Conservation (phyloP, 92 coral and sea anemone species). For the Phymanthus crucifer region DNA sequence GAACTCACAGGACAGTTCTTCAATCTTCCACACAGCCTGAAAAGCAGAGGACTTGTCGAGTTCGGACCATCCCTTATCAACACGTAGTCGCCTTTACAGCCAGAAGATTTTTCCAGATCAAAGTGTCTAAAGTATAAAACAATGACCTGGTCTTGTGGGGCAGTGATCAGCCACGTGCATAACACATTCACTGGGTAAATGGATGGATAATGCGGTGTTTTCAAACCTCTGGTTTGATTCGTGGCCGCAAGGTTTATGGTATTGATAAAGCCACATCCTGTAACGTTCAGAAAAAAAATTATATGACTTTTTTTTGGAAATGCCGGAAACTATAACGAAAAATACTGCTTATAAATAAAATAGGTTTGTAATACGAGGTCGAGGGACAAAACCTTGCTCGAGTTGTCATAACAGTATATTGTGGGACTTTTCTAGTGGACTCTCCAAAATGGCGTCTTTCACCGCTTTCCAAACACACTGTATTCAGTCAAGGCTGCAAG, state of each 20-base stretch:
- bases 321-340: no score
- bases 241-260: not conserved
- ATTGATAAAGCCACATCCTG: not conserved
- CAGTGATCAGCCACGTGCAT: conserved; percentile 37
- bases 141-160: conserved; percentile 5
- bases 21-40: not conserved
- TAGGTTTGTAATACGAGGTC: no score
- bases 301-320: no score
- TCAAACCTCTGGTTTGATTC: not conserved
- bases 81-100: conserved; percentile 9
- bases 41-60: conserved; percentile 11
- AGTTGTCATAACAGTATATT: no score
- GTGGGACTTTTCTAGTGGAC: no score
- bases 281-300: not conserved
- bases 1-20: not conserved
- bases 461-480: no score
- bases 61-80: not conserved
- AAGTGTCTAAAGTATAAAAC: not conserved
- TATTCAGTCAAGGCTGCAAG: no score
- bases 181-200: conserved; percentile 2
- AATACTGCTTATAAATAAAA: no score
- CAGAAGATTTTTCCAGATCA: conserved; percentile 12
- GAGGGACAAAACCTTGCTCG: no score
- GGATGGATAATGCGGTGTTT: not conserved
- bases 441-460: no score